A percentile compares a stretch with the other conserved stretches of the same genome.
phyloP scores from a whole-genome alignment of 2,113 vertebrate species.

The Hemicordylus capensis region DNA sequence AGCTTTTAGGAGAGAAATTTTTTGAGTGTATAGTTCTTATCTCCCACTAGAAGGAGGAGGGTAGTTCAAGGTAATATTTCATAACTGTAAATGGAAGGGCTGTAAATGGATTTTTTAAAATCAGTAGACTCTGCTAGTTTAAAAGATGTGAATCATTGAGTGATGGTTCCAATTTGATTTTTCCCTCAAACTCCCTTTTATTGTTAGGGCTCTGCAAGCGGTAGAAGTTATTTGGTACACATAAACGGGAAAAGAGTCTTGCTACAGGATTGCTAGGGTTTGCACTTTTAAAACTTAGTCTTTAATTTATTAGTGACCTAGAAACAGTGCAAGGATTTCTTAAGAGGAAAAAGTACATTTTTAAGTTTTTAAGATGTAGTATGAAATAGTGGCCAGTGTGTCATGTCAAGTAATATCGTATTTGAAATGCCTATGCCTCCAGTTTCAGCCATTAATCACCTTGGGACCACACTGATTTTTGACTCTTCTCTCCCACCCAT shows the following conservation, averaged over 20 bases:
- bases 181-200: conserved; percentile 51
- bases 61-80: conserved; percentile 62
- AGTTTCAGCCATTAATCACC: background rate
- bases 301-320: conserved; percentile 27
- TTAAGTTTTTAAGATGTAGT: conserved; percentile 11
- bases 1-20: background rate
- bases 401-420: background rate
- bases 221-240: conserved; percentile 60
- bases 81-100: conserved; percentile 61
- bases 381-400: background rate
- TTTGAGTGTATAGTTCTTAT: background rate
- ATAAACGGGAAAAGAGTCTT: conserved; percentile 29
- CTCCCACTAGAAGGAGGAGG: conserved; percentile 25
- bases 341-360: background rate
- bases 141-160: conserved; percentile 48
- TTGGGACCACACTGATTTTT: background rate
- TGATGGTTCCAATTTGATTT: conserved; percentile 61
- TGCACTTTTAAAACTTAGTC: conserved; percentile 22
- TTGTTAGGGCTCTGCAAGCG: conserved; percentile 49
- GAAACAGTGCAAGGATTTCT: background rate
- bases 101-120: conserved; percentile 52
- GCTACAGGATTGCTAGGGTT: background rate
- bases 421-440: accelerated
- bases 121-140: conserved; percentile 42
- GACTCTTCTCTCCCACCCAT: too few species aligned